Conservation (phyloP, 2,113 vertebrate genomes). For the Micronycteris hirsuta region DNA sequence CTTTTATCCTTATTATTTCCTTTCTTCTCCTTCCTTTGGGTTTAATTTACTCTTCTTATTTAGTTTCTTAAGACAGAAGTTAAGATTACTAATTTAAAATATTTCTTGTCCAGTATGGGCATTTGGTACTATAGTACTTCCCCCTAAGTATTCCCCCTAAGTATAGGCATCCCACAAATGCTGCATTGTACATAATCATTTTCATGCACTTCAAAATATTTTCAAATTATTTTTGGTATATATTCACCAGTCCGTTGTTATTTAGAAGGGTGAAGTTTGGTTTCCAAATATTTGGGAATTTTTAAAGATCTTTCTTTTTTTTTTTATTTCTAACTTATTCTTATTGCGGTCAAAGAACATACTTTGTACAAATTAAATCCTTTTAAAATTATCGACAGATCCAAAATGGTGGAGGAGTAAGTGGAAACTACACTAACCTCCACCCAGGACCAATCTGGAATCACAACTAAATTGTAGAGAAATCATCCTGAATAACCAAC, state of each 20-base stretch:
- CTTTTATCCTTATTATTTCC: too few species aligned
- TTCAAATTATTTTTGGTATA: not conserved
- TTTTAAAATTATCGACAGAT: too few species aligned
- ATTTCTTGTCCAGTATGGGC: not conserved
- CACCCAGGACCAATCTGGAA: too few species aligned
- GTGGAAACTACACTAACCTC: too few species aligned
- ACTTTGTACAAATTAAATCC: not conserved
- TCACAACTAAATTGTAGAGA: too few species aligned
- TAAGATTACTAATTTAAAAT: not conserved
- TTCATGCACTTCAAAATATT: not conserved
- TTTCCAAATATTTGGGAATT: not conserved
- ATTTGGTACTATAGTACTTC: not conserved
- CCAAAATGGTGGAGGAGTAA: too few species aligned
- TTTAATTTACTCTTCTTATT: not conserved
- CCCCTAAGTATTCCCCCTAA: too few species aligned
- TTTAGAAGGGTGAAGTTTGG: not conserved
- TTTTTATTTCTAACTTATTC: not conserved
- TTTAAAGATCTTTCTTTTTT: not conserved
- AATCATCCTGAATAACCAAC: too few species aligned
- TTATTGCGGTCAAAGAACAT: not conserved
- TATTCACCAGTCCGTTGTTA: not conserved
- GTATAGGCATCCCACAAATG: not conserved
- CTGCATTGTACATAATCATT: not conserved
- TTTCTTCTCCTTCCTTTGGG: too few species aligned
- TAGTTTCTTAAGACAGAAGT: not conserved